Base-by-base conservation (phyloP, 2,888 invertebrate genomes). In the Agrochola lota region DNA sequence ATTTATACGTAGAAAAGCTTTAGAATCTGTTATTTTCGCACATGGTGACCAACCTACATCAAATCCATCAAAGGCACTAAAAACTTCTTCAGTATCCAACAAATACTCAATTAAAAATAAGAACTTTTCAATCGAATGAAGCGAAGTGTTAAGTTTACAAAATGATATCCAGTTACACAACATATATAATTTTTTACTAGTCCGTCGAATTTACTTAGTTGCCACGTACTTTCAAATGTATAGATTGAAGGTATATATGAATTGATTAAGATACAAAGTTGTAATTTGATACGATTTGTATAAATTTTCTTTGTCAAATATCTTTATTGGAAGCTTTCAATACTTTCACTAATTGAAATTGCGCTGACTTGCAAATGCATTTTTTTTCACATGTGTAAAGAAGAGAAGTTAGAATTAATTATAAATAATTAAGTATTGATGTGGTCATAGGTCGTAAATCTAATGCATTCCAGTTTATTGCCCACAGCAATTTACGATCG, bases 401-500 rank as follows among this genome's bases (percentile, higher is more conserved):
- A 17, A 80, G 23, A 40, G 0, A 46, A 12, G 35, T 40, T 57
- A 49, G 46, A 71, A 35, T 35, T 35, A 35, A 35, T 35, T 35
- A 35, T 35, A 35, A 78, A 83, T 80, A 77, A 81, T 64, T 63
- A 57, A 63, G 57, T 40, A 83, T 79, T 84, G 79, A 83, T 75
- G 80, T 85, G 76, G 74, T 84, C 80, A 80, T 85, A 80, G 71
- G 85, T 90, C 88, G 85, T 91, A 90, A 91, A 91, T 86, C 80
- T 88, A 91, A 92, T 90, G 90, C 90, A 91, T 90, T 89, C 80
- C 74, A 78, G 85, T 93, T 91, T 90, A 92, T 74, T 87, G 81
- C 85, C 80, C 85, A 84, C 83, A 69, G 79, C 87, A 90, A 91
- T 94, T 92, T 91, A 91, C 89, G 91, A 91, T 85, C 49, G 17